These are phyloP conservation scores for Potamilus streckersoni DNA, from an alignment of 1,140 invertebrate genomes.

Conservation along the genomic window DNA sequence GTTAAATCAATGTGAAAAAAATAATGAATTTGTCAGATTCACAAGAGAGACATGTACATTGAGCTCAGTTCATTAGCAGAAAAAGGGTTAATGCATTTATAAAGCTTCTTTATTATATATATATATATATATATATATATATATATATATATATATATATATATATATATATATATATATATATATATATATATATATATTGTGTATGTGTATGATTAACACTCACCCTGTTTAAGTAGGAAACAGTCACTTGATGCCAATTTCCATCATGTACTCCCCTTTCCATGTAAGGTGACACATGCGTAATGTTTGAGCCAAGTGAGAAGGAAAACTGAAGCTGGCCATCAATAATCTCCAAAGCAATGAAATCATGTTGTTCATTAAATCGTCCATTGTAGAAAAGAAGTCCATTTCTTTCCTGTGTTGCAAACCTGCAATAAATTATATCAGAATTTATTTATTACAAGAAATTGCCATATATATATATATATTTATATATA, in stretches of 20 bases:
- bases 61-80: too few species aligned
- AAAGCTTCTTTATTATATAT: too few species aligned
- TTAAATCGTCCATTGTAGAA: conserved; percentile 97
- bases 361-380: conserved; percentile 94
- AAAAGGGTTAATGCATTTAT: too few species aligned
- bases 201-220: conserved; percentile 4
- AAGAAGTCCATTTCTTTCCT: conserved; percentile 83
- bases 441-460: conserved; percentile 9
- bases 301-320: conserved; percentile 80
- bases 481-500: conserved; percentile 3
- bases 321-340: conserved; percentile 90
- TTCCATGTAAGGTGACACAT: conserved; percentile 76
- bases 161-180: too few species aligned
- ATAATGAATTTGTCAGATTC: too few species aligned
- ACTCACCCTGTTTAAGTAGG: conserved; percentile 86
- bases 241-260: conserved; percentile 92
- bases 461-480: not conserved
- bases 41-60: too few species aligned
- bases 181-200: too few species aligned
- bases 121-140: too few species aligned
- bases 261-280: conserved; percentile 86
- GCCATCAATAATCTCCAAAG: conserved; percentile 83
- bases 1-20: too few species aligned
- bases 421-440: conserved; percentile 83
- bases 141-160: too few species aligned